Conservation (phyloP, 2,888 invertebrate species). For the Caenorhabditis sulstoni region DNA sequence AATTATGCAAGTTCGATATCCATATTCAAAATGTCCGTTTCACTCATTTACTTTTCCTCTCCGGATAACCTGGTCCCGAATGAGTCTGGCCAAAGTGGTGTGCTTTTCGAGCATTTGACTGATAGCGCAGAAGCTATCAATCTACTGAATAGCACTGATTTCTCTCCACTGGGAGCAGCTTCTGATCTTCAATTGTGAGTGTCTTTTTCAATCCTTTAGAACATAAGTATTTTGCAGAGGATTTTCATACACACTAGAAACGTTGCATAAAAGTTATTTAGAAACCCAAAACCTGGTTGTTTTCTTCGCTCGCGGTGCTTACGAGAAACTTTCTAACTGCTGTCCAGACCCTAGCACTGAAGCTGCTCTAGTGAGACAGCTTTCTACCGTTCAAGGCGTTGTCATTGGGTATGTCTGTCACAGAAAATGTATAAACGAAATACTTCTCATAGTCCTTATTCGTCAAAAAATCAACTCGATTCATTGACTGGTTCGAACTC, state of each 20-base stretch:
- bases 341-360: slow-evolving; percentile 45
- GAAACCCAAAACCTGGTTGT: slow-evolving; percentile 49
- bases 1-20: slow-evolving; percentile 20
- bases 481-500: slow-evolving; percentile 60
- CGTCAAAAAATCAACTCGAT: slow-evolving; percentile 42
- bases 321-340: slow-evolving; percentile 51
- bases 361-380: slow-evolving; percentile 27
- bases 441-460: slow-evolving; percentile 23
- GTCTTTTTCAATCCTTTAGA: too few relatives aligned
- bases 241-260: slow-evolving; percentile 27
- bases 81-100: slow-evolving; percentile 31
- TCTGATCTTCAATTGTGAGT: slow-evolving; percentile 55
- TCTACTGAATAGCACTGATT: slow-evolving; percentile 26
- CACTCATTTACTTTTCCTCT: slow-evolving; percentile 53
- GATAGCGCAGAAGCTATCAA: slow-evolving; percentile 22
- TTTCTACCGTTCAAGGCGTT: slow-evolving; percentile 53
- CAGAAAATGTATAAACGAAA: background rate
- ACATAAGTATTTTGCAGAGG: slow-evolving; percentile 46
- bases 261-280: slow-evolving; percentile 11
- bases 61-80: slow-evolving; percentile 36
- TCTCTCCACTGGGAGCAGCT: slow-evolving; percentile 32
- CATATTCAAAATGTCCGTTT: slow-evolving; percentile 47
- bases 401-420: slow-evolving; percentile 40
- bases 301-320: slow-evolving; percentile 55
- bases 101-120: slow-evolving; percentile 34